Conservation (phyloP, 2,888 invertebrate species). For the Eubasilissa splendida region DNA sequence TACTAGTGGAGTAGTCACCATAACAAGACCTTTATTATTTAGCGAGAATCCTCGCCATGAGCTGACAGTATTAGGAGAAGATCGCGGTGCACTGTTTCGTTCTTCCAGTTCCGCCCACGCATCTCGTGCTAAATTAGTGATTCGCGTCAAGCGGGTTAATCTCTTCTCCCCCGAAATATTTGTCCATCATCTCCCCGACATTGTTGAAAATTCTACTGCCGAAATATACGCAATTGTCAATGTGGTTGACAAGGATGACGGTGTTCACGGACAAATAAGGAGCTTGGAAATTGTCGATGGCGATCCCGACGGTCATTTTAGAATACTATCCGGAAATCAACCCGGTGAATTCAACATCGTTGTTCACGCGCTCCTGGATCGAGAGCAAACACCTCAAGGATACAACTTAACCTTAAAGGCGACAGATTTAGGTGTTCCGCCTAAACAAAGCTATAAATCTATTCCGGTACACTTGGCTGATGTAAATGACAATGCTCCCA, state of each 20-base stretch:
- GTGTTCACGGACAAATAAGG: conserved; percentile 88
- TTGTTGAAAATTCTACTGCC: conserved; percentile 85
- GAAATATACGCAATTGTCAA: conserved; percentile 92
- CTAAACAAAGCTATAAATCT: conserved; percentile 83
- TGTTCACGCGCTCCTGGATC: conserved; percentile 82
- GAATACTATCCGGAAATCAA: conserved; percentile 76
- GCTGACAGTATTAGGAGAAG: conserved; percentile 87
- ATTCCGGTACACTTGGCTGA: conserved; percentile 88
- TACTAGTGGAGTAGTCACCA: conserved; percentile 88
- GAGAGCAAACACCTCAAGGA: conserved; percentile 84
- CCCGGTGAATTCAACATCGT: conserved; percentile 85
- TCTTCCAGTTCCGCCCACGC: conserved; percentile 71
- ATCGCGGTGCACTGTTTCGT: conserved; percentile 81
- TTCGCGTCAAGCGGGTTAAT: conserved; percentile 88
- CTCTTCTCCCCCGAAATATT: conserved; percentile 88
- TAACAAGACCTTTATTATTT: conserved; percentile 84
- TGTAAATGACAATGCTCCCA: conserved; percentile 88
- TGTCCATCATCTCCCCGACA: conserved; percentile 84
- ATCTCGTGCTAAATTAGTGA: conserved; percentile 83
- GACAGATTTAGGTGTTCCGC: conserved; percentile 86
- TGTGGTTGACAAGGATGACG: conserved; percentile 87
- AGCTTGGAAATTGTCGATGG: conserved; percentile 89
- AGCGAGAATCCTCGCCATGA: conserved; percentile 81
- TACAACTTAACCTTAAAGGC: conserved; percentile 92
- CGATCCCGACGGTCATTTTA: conserved; percentile 91